These are phyloP conservation scores for Arenicola marina DNA, from an alignment of 2,888 invertebrate genomes.

Conservation along the genomic window DNA sequence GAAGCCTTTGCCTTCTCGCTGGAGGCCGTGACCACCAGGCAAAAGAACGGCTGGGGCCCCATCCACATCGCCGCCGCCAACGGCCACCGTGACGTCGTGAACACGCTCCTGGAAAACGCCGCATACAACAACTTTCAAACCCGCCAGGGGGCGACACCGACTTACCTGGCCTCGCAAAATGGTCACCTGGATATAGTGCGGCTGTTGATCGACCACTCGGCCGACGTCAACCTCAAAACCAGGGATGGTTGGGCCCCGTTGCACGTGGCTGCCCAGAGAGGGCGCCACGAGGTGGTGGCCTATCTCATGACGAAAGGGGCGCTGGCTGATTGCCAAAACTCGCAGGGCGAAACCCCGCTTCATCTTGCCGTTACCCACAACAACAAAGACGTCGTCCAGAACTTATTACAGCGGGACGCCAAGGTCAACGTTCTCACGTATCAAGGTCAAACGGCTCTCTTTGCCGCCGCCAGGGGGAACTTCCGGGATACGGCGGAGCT, in stretches of 20 bases:
- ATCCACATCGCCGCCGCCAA: constrained; percentile 26
- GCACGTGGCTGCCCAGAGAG: constrained; percentile 15
- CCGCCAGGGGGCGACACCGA: constrained; percentile 18
- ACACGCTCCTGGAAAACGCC: constrained; percentile 13
- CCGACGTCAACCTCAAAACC: constrained; percentile 18
- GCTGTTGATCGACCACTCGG: constrained; percentile 8
- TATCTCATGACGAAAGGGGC: constrained; percentile 13
- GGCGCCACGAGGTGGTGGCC: constrained; percentile 14
- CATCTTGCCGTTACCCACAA: constrained; percentile 20
- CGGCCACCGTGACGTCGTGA: constrained; percentile 17
- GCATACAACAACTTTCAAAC: constrained; percentile 23
- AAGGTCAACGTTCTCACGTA: constrained; percentile 12
- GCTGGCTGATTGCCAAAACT: not conserved
- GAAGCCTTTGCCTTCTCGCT: constrained; percentile 10
- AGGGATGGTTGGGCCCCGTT: constrained; percentile 26
- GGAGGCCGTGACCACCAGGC: constrained; percentile 22
- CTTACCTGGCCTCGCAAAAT: constrained; percentile 23
- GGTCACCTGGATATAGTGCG: constrained; percentile 17
- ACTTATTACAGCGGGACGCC: constrained; percentile 5
- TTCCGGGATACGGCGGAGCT: constrained; percentile 13
- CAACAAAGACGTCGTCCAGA: constrained; percentile 10
- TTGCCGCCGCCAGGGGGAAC: constrained; percentile 16
- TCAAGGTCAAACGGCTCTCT: constrained; percentile 21
- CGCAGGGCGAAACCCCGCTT: constrained; percentile 18
- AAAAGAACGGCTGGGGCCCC: constrained; percentile 26